Conservation (phyloP, 53 echinoderm and acorn worm species). For the Arbacia lixula region DNA sequence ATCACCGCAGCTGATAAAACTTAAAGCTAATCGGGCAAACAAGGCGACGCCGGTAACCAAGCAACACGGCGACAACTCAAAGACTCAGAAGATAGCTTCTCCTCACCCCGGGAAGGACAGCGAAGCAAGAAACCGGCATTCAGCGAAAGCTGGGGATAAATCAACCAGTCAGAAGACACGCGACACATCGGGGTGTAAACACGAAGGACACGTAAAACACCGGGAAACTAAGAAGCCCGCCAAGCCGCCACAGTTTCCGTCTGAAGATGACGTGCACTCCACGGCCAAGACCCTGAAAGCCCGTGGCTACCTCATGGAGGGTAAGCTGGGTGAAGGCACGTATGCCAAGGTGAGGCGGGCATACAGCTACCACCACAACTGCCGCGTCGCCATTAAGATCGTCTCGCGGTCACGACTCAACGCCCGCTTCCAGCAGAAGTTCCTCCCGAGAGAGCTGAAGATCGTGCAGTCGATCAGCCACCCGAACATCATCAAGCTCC, state of each 20-base stretch:
- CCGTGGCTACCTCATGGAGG: constrained; percentile 32
- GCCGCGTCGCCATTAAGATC: constrained; percentile 86
- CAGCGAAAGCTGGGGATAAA: background rate
- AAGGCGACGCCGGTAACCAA: constrained; percentile 11
- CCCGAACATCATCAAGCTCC: constrained; percentile 70
- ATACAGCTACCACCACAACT: constrained; percentile 39
- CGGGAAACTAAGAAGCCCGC: background rate
- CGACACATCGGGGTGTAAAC: constrained; percentile 6
- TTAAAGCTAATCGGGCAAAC: background rate
- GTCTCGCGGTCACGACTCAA: constrained; percentile 71
- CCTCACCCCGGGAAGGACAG: background rate
- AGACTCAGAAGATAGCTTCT: background rate
- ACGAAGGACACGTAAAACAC: background rate
- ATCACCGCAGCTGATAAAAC: constrained; percentile 8
- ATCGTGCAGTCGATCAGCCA: constrained; percentile 74
- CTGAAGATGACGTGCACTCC: constrained; percentile 37
- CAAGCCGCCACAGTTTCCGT: constrained; percentile 45
- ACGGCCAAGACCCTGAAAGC: constrained; percentile 16
- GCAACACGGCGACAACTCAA: constrained; percentile 23
- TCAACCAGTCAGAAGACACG: background rate
- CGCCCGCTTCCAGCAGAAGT: constrained; percentile 80
- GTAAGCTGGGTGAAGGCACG: constrained; percentile 88
- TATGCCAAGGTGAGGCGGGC: constrained; percentile 90
- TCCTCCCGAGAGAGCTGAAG: constrained; percentile 81
- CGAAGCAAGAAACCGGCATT: background rate